Conservation (phyloP, 2,888 invertebrate species). For the Latrodectus hesperus region DNA sequence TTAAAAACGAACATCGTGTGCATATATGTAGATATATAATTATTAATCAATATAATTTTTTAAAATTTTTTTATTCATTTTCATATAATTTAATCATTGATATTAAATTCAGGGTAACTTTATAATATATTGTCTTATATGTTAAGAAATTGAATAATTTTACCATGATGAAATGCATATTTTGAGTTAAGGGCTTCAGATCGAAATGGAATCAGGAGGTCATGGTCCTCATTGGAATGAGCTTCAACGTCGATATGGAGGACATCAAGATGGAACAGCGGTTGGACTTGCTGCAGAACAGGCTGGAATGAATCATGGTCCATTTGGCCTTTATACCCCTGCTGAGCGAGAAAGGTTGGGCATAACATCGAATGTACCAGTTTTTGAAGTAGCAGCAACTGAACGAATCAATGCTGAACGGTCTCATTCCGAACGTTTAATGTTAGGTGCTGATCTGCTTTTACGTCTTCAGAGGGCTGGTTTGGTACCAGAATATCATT, state of each 20-base stretch:
- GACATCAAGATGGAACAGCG: constrained; percentile 59
- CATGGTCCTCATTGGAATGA: constrained; percentile 85
- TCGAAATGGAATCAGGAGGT: constrained; percentile 80
- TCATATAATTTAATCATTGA: no score
- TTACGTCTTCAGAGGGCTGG: constrained; percentile 94
- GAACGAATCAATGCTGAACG: constrained; percentile 73
- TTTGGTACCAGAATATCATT: constrained; percentile 75
- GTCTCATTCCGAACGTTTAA: constrained; percentile 82
- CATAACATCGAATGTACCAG: constrained; percentile 72
- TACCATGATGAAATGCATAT: background rate
- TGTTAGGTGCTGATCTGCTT: constrained; percentile 90
- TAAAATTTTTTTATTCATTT: no score
- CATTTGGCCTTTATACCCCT: constrained; percentile 78
- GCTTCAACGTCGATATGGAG: constrained; percentile 80
- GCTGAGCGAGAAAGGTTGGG: constrained; percentile 86
- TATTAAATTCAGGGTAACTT: no score
- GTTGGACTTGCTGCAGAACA: constrained; percentile 75
- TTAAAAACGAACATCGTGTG: no score
- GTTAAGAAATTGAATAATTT: no score
- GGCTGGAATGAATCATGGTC: constrained; percentile 76
- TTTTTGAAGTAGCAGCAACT: constrained; percentile 69
- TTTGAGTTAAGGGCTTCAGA: constrained; percentile 75
- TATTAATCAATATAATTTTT: no score
- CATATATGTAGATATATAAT: no score
- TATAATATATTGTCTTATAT: no score